A percentile compares a stretch with the other conserved stretches of the same genome.
These are phyloP conservation scores for Microplitis manilae DNA, from an alignment of 2,888 invertebrate species.

Conservation along the genomic window DNA sequence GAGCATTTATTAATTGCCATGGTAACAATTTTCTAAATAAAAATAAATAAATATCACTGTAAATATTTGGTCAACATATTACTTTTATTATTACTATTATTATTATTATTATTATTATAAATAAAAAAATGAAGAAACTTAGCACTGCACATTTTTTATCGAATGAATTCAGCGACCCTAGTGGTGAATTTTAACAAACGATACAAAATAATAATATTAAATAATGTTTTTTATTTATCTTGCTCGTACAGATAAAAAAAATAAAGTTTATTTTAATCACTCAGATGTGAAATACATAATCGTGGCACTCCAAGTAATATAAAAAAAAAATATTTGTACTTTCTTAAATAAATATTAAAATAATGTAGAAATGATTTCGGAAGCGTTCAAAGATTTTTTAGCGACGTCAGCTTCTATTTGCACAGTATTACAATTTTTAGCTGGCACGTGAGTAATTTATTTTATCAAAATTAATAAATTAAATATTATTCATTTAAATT, in stretches of 20 bases:
- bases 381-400: constrained; percentile 71
- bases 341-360: not conserved
- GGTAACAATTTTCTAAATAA: not conserved
- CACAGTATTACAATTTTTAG: constrained; percentile 87
- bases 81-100: too few species aligned
- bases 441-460: constrained; percentile 82
- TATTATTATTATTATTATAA: too few species aligned
- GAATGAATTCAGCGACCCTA: constrained; percentile 17
- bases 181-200: not conserved
- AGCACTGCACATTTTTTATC: not conserved
- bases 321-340: too few species aligned
- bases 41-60: not conserved
- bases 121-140: constrained; percentile 1
- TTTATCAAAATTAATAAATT: constrained; percentile 6
- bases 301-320: too few species aligned
- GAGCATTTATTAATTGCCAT: not conserved
- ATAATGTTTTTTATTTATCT: not conserved
- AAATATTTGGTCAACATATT: not conserved
- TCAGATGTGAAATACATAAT: too few species aligned
- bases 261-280: too few species aligned
- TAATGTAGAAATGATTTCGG: constrained; percentile 64
- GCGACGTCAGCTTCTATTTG: constrained; percentile 80
- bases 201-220: not conserved
- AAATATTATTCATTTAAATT: constrained; percentile 8
- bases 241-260: not conserved